These are phyloP conservation scores for Coelinius sp. DNA, from an alignment of 2,888 invertebrate species.

Conservation along the genomic window DNA sequence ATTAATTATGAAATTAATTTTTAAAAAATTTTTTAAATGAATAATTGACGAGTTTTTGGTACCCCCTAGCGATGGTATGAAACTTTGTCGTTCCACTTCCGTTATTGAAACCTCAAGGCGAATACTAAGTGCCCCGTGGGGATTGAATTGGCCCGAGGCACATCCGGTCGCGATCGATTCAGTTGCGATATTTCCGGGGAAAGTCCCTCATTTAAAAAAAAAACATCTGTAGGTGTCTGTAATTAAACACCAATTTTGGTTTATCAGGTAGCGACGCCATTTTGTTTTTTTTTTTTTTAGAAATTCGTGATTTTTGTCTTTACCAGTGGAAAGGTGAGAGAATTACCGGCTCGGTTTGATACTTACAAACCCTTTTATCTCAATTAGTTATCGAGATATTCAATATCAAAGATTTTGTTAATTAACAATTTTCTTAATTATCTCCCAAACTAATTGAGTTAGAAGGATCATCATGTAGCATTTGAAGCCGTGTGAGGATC, in stretches of 20 bases:
- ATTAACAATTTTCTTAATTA: background rate
- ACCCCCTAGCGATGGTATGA: background rate
- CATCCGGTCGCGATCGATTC: conserved; percentile 48
- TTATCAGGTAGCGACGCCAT: no score
- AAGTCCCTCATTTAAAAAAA: no score
- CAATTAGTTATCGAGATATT: background rate
- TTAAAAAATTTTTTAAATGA: background rate
- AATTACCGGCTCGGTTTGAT: background rate
- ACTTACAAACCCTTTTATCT: background rate
- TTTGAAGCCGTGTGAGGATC: no score
- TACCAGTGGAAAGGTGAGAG: background rate
- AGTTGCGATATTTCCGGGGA: no score
- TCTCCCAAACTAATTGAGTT: background rate
- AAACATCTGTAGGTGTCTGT: no score
- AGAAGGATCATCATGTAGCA: background rate
- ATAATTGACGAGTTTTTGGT: background rate
- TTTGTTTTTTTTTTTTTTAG: background rate
- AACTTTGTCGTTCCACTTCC: conserved; percentile 34
- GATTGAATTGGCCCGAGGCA: conserved; percentile 41
- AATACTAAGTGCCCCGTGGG: conserved; percentile 44
- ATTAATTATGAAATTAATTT: no score
- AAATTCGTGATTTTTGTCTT: background rate
- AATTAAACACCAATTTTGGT: no score
- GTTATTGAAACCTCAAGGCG: conserved; percentile 32
- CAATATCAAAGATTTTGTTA: background rate